These are phyloP conservation scores for Herpetotheres cachinnans DNA, from an alignment of 2,113 vertebrate genomes.

Conservation along the genomic window DNA sequence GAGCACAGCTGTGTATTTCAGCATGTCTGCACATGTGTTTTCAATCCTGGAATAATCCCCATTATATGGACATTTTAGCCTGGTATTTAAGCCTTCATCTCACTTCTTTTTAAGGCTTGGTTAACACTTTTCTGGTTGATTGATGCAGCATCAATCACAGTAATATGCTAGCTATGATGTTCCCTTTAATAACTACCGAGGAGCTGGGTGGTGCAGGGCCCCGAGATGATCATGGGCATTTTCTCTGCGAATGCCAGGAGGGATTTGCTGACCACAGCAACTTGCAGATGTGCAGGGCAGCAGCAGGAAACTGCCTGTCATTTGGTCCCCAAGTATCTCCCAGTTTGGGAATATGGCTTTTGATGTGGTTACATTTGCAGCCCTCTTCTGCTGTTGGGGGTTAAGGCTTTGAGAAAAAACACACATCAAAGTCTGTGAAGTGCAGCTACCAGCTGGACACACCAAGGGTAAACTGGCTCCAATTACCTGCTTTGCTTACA, in stretches of 20 bases:
- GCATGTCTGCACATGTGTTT: not conserved
- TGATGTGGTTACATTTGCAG: not conserved
- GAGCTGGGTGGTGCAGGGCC: not conserved
- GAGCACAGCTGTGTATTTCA: not conserved
- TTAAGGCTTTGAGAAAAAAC: not conserved
- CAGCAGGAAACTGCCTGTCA: not conserved
- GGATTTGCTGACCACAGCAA: not conserved
- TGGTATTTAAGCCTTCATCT: not conserved
- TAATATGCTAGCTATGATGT: not conserved
- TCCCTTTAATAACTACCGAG: not conserved
- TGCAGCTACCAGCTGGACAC: not conserved
- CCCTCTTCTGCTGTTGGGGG: not conserved
- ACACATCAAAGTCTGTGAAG: not conserved
- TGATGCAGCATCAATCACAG: not conserved
- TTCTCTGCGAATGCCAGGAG: not conserved
- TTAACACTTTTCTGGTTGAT: not conserved
- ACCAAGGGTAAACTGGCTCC: not conserved
- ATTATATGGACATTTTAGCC: not conserved
- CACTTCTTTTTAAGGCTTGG: conserved; percentile 8
- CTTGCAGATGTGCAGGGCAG: not conserved
- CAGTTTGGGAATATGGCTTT: not conserved
- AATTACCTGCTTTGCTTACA: not conserved
- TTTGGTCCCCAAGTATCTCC: not conserved
- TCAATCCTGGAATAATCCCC: not conserved
- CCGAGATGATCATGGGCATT: not conserved